A percentile compares a stretch with the other conserved stretches of the same genome.
These are phyloP conservation scores for Cryptus armator DNA, from an alignment of 2,888 invertebrate genomes.

Conservation along the genomic window DNA sequence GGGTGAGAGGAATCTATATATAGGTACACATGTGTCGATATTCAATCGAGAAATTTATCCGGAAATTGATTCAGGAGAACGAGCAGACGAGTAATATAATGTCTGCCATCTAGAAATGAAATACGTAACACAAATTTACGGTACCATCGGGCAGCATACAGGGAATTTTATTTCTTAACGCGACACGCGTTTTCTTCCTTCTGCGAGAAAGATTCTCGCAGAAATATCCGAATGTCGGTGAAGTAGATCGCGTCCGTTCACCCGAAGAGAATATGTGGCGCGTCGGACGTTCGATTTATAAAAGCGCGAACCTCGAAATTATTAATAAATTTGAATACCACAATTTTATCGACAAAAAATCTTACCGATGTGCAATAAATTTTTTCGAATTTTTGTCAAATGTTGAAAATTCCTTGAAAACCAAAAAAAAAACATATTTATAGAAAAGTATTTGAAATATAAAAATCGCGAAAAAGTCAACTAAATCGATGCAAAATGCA, in stretches of 20 bases:
- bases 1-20: background rate
- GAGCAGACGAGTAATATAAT: background rate
- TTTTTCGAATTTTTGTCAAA: background rate
- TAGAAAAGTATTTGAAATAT: too few species aligned
- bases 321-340: background rate
- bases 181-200: conserved; percentile 50
- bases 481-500: too few species aligned
- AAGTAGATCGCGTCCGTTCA: conserved; percentile 42
- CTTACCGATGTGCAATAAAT: background rate
- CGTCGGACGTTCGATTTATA: conserved; percentile 9
- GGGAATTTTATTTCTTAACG: conserved; percentile 28
- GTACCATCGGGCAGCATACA: conserved; percentile 54
- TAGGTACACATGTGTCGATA: background rate
- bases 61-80: background rate
- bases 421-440: background rate
- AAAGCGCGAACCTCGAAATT: background rate
- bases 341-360: background rate
- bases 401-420: background rate
- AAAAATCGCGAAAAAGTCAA: too few species aligned
- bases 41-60: background rate
- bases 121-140: conserved; percentile 5
- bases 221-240: conserved; percentile 58
- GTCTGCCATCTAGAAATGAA: conserved; percentile 21
- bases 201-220: conserved; percentile 21
- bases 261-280: conserved; percentile 1